Base-by-base conservation (phyloP, 2,113 vertebrate genomes). In the Oncorhynchus mykiss region DNA sequence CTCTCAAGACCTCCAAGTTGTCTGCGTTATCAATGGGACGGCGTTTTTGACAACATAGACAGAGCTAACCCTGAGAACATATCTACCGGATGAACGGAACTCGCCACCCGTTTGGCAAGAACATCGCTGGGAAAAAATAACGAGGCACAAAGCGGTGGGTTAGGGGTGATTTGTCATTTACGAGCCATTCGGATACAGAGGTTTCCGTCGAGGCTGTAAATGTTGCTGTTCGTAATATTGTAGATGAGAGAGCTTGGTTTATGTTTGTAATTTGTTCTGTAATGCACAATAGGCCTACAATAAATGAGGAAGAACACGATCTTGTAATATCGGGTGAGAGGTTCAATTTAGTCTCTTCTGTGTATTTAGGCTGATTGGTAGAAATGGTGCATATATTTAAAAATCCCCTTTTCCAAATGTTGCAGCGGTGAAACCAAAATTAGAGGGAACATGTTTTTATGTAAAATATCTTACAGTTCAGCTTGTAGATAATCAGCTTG, bases 101-200 rank as follows among this genome's bases (percentile, higher is more conserved):
- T 90, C 86, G 85, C 85, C 84, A 78, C 80, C 81, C 84, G 86
- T 86, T 87, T 87, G 83, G 80, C 45, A 81, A 86, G 87, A 74
- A 87, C 84, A 84, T 85, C 81, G 85, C 76, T 80, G 88, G 81
- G 70, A 74, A 84, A 82, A 83, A 84, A 89, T 87, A 91, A 79
- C 81, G 81, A 81, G 82, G 92, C 93, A 95, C 93, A 94, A 93
- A 92, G 90, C 92, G 86, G 81, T 88, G 90, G 93, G 94, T 92
- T 93, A 93, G 93, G 93, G 93, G 92, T 91, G 93, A 77, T 90
- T 87, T 90, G 92, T 91, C 92, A 92, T 87, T 88, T 86, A 79
- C 90, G 85, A 86, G 90, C 80, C 73, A 68, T 75, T 73, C 24
- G 74, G 74, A 71, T 82, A 69, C 72, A 82, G 73, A 80, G 73